Evolutionary conservation across 2,113 vertebrate species (phyloP), one percentile per base, ranked within the genome.

Genomic region (Pongo pygmaeus): DNA sequence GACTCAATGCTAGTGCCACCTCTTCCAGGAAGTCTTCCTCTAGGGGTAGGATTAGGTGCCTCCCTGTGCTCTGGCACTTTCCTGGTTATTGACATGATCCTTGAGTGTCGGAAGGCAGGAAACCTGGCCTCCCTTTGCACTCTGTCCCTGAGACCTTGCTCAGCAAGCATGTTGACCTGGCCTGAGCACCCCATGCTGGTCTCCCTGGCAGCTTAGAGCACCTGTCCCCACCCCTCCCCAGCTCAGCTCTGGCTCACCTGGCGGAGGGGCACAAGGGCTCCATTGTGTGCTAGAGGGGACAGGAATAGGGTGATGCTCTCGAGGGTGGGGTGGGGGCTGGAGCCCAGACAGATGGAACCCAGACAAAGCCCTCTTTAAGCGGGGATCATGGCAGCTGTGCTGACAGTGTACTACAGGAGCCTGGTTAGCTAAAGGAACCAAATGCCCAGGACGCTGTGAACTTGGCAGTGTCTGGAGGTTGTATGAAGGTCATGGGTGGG

Each of bases 311-410:
- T 25, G 38, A 50, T 55, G 32, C 52, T 70, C 11, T 27, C 84
- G 55, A 81, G 43, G 48, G 38, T 25, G 55, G 55, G 27, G 79
- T 0, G 4, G 13, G n/a, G 91, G 70, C 48, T 1, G 35, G 80
- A 48, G 55, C 43, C 38, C 43, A 30, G 94, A n/a, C 75, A 81
- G 84, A 88, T 6, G 94, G 84, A 52, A 46, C 35, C 27, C 57
- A 92, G 64, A 98, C 97, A 97, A 97, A 97, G 96, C 88, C 93
- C 55, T 91, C 96, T 96, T 95, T 97, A 87, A 96, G 72, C 8
- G 30, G 57, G 18, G 48, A 32, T 23, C 48, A 0, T 3, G 40
- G 67, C 57, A 48, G 87, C 64, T 6, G 4, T 12, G 64, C 67
- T n/a, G 38, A 83, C 64, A 90, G 32, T 27, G n/a, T 32, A 7